Evolutionary conservation across 2,888 invertebrate species (phyloP), one percentile per base, ranked within the genome.

Genomic region (Hypolimnas misippus): DNA sequence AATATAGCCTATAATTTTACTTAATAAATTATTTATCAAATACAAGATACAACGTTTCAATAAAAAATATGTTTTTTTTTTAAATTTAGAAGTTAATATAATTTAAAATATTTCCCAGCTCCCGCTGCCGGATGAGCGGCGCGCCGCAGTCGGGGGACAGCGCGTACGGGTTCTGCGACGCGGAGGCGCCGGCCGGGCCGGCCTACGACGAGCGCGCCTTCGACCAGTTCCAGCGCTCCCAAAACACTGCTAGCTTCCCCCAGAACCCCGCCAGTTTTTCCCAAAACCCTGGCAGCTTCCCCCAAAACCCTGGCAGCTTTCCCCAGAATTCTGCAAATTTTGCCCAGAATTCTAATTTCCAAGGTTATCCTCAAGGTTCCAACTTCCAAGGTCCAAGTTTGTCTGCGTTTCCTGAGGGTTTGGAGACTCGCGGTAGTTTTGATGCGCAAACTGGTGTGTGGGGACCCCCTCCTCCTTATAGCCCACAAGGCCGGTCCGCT

Each of bases 391-490:
- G 12, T 0, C 3, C 44, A 3, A 19, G 44, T 21, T 19, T 38
- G 35, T 38, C 35, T 0, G 12, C 25, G 2, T 40, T 82, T 78
- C 46, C 63, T 33, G 69, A 92, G 90, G 91, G 91, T 0, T 95
- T 95, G 21, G 94, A 77, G 81, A 89, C 79, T 69, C 93, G 78
- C 70, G 94, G 82, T 76, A 94, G 76, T 87, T 94, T 75, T 86
- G 94, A 74, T 76, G 93, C 78, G 63, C 93, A 79, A 84, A 94
- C 86, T 79, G 97, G 89, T 0, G 87, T 87, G 16, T 97, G 97
- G 97, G 97, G 97, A 0, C 97, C 97, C 0, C 97, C 97, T 0
- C 97, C 97, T 0, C 97, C 97, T 0, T 97, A 97, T 77, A 96
- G 96, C 63, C 96, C 96, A 55, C 96, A 96, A 38, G 96, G 96